phyloP scores from a whole-genome alignment of 2,797 vertebrate species.

The Arctocebus calabarensis region DNA sequence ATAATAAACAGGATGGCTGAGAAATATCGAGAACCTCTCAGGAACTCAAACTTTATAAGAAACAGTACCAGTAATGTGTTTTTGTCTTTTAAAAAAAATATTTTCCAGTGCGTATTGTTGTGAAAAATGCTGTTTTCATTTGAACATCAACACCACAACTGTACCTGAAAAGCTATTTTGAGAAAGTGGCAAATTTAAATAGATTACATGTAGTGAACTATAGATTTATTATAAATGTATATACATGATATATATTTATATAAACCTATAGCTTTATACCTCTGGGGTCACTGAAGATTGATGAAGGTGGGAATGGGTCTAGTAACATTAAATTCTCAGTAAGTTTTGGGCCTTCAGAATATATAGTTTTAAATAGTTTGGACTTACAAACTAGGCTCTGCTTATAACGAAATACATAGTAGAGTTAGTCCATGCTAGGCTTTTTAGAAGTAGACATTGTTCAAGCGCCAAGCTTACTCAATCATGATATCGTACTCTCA shows the following conservation, averaged over 20 bases:
- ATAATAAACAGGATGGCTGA: background rate
- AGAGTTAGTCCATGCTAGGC: background rate
- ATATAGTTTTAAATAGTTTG: constrained; percentile 39
- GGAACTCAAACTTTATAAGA: constrained; percentile 35
- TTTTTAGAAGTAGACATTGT: background rate
- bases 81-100: background rate
- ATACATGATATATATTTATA: background rate
- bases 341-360: constrained; percentile 30
- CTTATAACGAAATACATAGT: background rate
- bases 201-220: constrained; percentile 7
- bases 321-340: background rate
- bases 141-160: background rate
- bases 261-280: background rate
- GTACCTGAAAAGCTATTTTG: constrained; percentile 11
- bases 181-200: background rate
- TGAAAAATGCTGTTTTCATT: background rate
- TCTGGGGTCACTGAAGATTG: background rate
- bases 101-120: background rate
- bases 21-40: background rate
- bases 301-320: background rate
- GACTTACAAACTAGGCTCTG: background rate
- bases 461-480: background rate
- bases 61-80: background rate
- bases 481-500: background rate
- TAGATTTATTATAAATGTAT: background rate